Percentiles rank a stretch among this genome's conserved stretches.
Evolutionary conservation across 92 coral and sea anemone species (phyloP).

Genomic region (Plumapathes pennacea): DNA sequence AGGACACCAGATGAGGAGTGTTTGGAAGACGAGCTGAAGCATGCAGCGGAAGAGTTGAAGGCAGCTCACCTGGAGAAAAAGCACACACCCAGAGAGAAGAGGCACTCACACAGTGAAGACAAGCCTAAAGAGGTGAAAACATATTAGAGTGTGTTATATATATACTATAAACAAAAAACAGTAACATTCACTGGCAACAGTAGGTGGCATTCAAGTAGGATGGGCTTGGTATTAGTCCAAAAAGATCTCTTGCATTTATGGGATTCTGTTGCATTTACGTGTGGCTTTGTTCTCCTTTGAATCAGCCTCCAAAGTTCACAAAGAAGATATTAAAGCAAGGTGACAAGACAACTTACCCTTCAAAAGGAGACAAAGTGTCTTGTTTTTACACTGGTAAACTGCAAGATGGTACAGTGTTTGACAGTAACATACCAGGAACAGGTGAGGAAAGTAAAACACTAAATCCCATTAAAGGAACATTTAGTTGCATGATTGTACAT

Average conservation of each 20-base stretch:
- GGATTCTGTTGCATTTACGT: neutral
- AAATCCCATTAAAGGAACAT: neutral
- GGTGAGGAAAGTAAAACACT: slow-evolving; percentile 24
- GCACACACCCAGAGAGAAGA: slow-evolving; percentile 35
- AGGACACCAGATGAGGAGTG: slow-evolving; percentile 65
- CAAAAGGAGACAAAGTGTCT: slow-evolving; percentile 91
- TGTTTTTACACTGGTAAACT: slow-evolving; percentile 93
- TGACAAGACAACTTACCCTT: slow-evolving; percentile 70
- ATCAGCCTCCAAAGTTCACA: slow-evolving; percentile 88
- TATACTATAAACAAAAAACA: neutral
- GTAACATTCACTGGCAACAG: neutral
- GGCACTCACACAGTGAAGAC: slow-evolving; percentile 34
- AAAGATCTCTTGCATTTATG: neutral
- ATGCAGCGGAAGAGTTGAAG: slow-evolving; percentile 73
- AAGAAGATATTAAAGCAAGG: slow-evolving; percentile 93
- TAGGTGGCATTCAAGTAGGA: no score
- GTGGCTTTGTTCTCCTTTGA: neutral
- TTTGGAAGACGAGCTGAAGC: slow-evolving; percentile 70
- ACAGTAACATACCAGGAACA: slow-evolving; percentile 76
- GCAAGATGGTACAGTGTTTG: slow-evolving; percentile 94
- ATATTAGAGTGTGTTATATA: slow-evolving; percentile 9
- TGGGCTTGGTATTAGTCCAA: no score
- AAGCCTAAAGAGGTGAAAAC: slow-evolving; percentile 38
- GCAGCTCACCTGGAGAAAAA: slow-evolving; percentile 61
- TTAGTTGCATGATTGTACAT: neutral